Conservation (phyloP, 2,888 invertebrate genomes). For the Laothoe populi region DNA sequence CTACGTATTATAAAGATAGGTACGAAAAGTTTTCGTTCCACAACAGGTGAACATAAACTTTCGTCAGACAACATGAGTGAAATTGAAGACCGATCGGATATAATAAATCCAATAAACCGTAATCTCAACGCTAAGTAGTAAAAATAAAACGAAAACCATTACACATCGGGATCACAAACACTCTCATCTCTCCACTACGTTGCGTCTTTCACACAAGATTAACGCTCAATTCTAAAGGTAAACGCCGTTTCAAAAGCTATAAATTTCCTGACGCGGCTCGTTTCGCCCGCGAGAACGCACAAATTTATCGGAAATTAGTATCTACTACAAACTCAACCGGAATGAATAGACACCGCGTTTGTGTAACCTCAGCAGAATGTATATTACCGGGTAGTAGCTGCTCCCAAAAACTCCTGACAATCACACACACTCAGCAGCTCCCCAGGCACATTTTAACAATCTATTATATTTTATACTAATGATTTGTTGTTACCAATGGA, state of each 20-base stretch:
- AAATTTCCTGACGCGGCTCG: slow-evolving; percentile 74
- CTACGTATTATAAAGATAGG: no score
- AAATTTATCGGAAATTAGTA: slow-evolving; percentile 82
- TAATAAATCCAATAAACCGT: slow-evolving; percentile 24
- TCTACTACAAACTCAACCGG: slow-evolving; percentile 61
- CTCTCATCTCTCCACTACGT: slow-evolving; percentile 56
- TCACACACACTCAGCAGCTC: background rate
- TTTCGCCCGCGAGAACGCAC: slow-evolving; percentile 75
- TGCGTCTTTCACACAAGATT: slow-evolving; percentile 79
- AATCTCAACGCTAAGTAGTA: slow-evolving; percentile 22
- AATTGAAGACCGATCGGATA: background rate
- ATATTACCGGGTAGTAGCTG: slow-evolving; percentile 24
- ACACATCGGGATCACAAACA: slow-evolving; percentile 53
- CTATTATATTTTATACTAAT: background rate
- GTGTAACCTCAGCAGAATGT: slow-evolving; percentile 43
- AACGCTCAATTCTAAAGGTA: slow-evolving; percentile 80
- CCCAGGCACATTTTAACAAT: slow-evolving; percentile 4
- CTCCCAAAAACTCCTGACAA: slow-evolving; percentile 11
- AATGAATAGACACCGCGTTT: slow-evolving; percentile 52
- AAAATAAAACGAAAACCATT: slow-evolving; percentile 33
- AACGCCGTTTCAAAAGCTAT: slow-evolving; percentile 76
- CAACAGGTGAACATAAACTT: background rate
- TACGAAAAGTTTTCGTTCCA: background rate
- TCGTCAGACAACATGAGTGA: background rate
- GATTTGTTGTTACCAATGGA: no score